Evolutionary conservation across 2,888 invertebrate species (phyloP).

Genomic region (Calameuta filiformis): DNA sequence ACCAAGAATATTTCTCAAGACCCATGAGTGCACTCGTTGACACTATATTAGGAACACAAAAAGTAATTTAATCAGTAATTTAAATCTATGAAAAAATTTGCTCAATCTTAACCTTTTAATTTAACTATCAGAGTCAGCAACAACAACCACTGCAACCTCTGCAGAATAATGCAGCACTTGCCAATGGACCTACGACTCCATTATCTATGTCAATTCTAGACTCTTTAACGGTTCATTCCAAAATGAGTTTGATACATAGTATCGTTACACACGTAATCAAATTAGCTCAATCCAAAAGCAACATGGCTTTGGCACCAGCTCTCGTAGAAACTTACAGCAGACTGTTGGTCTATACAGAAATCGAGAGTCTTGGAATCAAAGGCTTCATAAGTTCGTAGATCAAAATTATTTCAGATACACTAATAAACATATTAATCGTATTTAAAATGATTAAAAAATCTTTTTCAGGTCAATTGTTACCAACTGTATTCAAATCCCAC

Average conservation of each 20-base stretch:
- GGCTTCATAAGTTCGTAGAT: slow-evolving; percentile 86
- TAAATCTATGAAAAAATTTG: slow-evolving; percentile 11
- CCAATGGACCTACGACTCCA: slow-evolving; percentile 82
- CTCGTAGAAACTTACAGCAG: slow-evolving; percentile 95
- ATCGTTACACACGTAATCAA: slow-evolving; percentile 92
- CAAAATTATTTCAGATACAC: slow-evolving; percentile 1
- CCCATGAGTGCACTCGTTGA: slow-evolving; percentile 94
- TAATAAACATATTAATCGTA: slow-evolving; percentile 5
- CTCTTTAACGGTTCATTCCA: slow-evolving; percentile 94
- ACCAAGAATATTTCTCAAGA: slow-evolving; percentile 89
- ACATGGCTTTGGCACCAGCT: slow-evolving; percentile 88
- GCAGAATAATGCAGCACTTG: slow-evolving; percentile 67
- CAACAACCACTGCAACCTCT: slow-evolving; percentile 64
- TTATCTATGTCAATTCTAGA: slow-evolving; percentile 93
- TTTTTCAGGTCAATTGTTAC: slow-evolving; percentile 81
- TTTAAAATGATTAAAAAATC: not conserved
- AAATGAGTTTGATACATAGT: slow-evolving; percentile 89
- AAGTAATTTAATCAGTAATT: slow-evolving; percentile 53
- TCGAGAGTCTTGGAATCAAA: slow-evolving; percentile 96
- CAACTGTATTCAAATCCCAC: slow-evolving; percentile 91
- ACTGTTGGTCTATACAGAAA: slow-evolving; percentile 93
- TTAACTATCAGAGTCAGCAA: slow-evolving; percentile 63
- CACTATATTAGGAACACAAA: slow-evolving; percentile 80
- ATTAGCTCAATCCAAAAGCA: slow-evolving; percentile 86
- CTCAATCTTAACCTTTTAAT: not conserved